Percentiles rank a stretch among this genome's conserved stretches.
phyloP scores from a whole-genome alignment of 2,797 vertebrate genomes.

The Betta splendens region DNA sequence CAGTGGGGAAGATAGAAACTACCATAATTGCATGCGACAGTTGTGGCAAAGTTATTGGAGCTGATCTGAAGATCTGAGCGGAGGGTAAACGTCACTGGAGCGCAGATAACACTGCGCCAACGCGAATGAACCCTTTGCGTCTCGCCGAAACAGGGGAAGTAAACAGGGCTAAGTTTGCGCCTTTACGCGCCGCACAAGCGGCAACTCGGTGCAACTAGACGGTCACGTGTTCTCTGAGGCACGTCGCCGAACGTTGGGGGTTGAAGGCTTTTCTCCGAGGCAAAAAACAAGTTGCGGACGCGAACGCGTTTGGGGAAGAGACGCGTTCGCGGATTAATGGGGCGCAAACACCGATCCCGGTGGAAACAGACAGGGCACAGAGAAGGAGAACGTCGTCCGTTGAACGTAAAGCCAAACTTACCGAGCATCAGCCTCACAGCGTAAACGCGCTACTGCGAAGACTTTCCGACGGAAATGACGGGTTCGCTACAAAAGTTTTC shows the following conservation, averaged over 20 bases:
- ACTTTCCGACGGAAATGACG: slow-evolving; percentile 24
- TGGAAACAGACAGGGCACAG: no score
- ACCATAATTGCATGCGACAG: no score
- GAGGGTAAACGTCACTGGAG: no score
- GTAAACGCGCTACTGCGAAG: slow-evolving; percentile 7
- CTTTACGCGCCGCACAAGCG: background rate
- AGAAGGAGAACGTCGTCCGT: background rate
- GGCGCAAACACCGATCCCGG: no score
- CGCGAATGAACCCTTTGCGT: no score
- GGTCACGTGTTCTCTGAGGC: slow-evolving; percentile 19
- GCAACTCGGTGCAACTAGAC: background rate
- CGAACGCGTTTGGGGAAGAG: no score
- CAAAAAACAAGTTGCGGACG: background rate
- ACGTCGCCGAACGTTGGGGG: slow-evolving; percentile 5
- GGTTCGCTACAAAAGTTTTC: slow-evolving; percentile 23
- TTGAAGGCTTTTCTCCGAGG: background rate
- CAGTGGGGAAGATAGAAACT: no score
- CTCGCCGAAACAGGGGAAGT: no score
- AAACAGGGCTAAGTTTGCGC: fast-evolving
- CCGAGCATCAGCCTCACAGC: slow-evolving; percentile 29
- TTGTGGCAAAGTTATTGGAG: no score
- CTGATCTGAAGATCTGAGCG: no score
- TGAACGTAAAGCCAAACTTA: slow-evolving; percentile 55
- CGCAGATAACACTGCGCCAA: no score
- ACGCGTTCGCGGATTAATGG: no score